Evolutionary conservation across 2,888 invertebrate species (phyloP).

Genomic region (Drosophila tanythrix): DNA sequence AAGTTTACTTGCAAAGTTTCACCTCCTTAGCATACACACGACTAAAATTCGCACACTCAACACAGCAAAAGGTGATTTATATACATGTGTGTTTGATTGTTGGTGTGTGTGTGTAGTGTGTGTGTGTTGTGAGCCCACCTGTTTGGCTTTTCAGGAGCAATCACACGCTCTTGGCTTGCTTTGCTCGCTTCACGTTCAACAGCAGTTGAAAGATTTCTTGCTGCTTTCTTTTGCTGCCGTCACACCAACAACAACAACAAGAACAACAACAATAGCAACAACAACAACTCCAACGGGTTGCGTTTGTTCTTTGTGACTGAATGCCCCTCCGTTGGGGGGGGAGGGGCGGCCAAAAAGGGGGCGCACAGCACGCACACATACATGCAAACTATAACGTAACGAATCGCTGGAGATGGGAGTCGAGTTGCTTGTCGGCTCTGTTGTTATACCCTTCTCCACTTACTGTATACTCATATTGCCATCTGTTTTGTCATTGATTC

Average conservation of each 20-base stretch:
- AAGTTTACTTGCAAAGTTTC: constrained; percentile 8
- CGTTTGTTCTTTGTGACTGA: constrained; percentile 74
- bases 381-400: constrained; percentile 55
- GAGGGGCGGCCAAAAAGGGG: constrained; percentile 38
- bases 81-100: constrained; percentile 10
- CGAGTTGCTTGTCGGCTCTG: constrained; percentile 59
- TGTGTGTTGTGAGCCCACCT: constrained; percentile 55
- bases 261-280: constrained; percentile 34
- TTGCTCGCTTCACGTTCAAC: constrained; percentile 33
- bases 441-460: neutral
- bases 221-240: constrained; percentile 64
- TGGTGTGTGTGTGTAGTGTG: constrained; percentile 19
- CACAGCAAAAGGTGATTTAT: constrained; percentile 36
- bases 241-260: constrained; percentile 18
- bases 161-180: constrained; percentile 64
- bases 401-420: constrained; percentile 60
- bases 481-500: neutral
- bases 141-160: constrained; percentile 72
- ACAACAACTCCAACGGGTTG: constrained; percentile 60
- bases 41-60: constrained; percentile 32
- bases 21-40: constrained; percentile 23
- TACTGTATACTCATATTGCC: accelerated
- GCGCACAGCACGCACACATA: constrained; percentile 21
- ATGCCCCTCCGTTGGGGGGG: constrained; percentile 42
- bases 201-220: constrained; percentile 65